These are phyloP conservation scores for Oreochromis spilurus DNA, from an alignment of 2,113 vertebrate genomes.

Conservation along the genomic window DNA sequence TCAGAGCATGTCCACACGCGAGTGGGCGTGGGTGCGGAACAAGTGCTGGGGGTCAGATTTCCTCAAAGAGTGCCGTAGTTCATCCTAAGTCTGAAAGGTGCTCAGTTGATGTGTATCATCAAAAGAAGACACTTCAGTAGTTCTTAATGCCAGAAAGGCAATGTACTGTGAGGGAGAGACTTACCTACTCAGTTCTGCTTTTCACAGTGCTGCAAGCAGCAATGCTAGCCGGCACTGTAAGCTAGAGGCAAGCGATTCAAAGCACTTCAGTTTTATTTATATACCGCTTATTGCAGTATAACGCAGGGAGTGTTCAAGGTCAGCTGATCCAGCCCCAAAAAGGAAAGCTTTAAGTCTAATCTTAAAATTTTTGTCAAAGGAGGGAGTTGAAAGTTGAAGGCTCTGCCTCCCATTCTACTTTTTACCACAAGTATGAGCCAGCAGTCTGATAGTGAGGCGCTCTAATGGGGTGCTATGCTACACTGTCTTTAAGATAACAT, in stretches of 20 bases:
- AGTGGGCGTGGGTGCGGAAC: neutral
- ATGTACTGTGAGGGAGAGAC: neutral
- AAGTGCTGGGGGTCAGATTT: neutral
- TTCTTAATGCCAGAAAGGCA: neutral
- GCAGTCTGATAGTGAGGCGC: neutral
- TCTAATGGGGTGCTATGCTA: neutral
- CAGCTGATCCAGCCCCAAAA: neutral
- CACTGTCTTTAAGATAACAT: neutral
- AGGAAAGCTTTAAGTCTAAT: neutral
- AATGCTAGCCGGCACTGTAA: neutral
- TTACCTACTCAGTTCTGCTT: neutral
- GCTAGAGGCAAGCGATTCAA: neutral
- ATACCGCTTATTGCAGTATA: fast-evolving
- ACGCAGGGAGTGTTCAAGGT: fast-evolving
- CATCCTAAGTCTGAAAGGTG: neutral
- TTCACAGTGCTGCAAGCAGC: neutral
- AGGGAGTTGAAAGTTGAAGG: neutral
- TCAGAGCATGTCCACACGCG: neutral
- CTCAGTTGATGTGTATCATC: neutral
- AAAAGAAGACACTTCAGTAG: neutral
- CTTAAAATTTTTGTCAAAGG: neutral
- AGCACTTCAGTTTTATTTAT: neutral
- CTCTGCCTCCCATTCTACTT: neutral
- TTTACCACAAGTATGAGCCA: neutral
- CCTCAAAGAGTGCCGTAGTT: neutral